Evolutionary conservation across 2,888 invertebrate species (phyloP), one percentile per base, ranked within the genome.

Genomic region (Volucella zonaria): DNA sequence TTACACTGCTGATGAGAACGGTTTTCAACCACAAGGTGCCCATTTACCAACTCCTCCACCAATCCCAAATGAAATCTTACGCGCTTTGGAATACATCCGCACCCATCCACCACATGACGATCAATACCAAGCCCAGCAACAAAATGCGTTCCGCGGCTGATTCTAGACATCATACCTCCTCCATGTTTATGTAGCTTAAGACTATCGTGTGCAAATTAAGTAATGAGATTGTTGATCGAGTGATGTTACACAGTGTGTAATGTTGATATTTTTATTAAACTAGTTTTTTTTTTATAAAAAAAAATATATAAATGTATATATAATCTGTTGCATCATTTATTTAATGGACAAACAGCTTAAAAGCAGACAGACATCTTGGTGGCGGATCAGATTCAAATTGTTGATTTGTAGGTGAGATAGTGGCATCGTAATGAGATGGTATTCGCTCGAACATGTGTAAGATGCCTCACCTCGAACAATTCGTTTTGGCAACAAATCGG

Each of bases 1-100:
- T 31, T 31, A 94, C 92, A 88, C 90, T 8, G 94, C 95, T 86
- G 90, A 94, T 90, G 94, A 93, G 88, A 92, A 93, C 87, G 95
- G 95, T 83, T 94, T 91, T 92, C 92, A 92, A 47, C 92, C 93
- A 12, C 87, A 89, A 87, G 93, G 91, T 75, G 89, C 90, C 8
- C 91, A 92, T 88, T 88, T 92, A 81, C 92, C 92, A 42, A 93
- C 93, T 0, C 90, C 94, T 0, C 94, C 93, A 0, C 94, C 94
- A 1, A 93, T 93, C 80, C 94, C 94, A 0, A 92, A 90, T 0
- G 92, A 92, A 89, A 93, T 94, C 64, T 74, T 93, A 14, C 91
- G 92, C 11, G 89, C 93, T 0, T 88, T 94, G 23, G 92, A 94
- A 88, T 94, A 92, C 91, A 93, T 90, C 88, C 92, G 90, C 87